Evolutionary conservation across 2,888 invertebrate species (phyloP).

Genomic region (Troides aeacus): DNA sequence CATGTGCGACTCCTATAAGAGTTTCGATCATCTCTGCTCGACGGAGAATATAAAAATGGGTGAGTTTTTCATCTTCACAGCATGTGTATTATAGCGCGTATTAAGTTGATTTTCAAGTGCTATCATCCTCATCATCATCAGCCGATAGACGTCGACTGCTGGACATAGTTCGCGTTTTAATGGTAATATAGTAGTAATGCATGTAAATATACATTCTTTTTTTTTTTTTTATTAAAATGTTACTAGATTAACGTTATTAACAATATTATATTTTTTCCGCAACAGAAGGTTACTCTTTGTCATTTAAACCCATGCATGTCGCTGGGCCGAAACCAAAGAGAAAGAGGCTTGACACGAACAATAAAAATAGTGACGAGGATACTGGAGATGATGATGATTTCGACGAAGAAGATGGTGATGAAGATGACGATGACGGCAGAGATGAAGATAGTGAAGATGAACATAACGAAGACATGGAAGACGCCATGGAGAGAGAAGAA

Average conservation of each 20-base stretch:
- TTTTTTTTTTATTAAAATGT: too few species aligned
- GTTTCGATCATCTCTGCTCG: not conserved
- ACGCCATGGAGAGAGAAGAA: not conserved
- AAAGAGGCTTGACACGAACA: conserved; percentile 25
- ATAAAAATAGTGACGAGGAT: not conserved
- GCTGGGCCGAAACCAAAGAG: not conserved
- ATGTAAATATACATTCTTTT: too few species aligned
- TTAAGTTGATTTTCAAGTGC: too few species aligned
- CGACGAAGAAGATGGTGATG: not conserved
- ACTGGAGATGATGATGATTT: conserved; percentile 5
- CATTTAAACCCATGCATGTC: conserved; percentile 35
- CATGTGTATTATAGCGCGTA: too few species aligned
- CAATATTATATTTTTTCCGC: not conserved
- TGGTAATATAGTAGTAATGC: too few species aligned
- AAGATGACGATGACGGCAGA: not conserved
- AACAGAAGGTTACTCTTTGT: conserved; percentile 19
- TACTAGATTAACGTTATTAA: not conserved
- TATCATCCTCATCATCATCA: too few species aligned
- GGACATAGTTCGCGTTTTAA: too few species aligned
- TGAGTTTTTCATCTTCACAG: not conserved
- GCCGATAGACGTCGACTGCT: too few species aligned
- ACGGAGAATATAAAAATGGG: not conserved
- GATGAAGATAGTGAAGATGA: conserved; percentile 31
- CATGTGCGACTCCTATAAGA: not conserved
- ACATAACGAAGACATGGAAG: not conserved